A percentile compares a stretch with the other conserved stretches of the same genome.
phyloP scores from a whole-genome alignment of 2,888 invertebrate species.

The Ornithoptera alexandrae region DNA sequence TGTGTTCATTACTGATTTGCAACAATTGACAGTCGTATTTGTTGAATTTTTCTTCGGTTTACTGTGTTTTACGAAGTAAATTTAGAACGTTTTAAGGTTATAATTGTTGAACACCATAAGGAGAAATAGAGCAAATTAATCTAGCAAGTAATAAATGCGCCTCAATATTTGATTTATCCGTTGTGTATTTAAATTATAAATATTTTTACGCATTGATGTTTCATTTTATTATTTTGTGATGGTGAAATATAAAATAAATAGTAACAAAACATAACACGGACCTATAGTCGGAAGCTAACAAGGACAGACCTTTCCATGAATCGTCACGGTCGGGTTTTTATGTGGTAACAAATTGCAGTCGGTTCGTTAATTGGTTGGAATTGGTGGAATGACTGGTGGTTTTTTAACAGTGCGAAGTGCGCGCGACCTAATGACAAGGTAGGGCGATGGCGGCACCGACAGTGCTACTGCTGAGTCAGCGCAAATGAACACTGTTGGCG shows the following conservation, averaged over 20 bases:
- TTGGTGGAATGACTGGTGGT: conserved; percentile 66
- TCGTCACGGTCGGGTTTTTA: conserved; percentile 63
- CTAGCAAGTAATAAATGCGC: no score
- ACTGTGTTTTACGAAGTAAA: no score
- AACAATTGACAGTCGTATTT: no score
- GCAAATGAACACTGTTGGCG: conserved; percentile 64
- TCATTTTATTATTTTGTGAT: background rate
- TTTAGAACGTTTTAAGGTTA: no score
- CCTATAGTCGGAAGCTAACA: conserved; percentile 50
- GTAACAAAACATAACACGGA: background rate
- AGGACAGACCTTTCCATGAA: conserved; percentile 60
- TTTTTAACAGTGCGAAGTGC: conserved; percentile 68
- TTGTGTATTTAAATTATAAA: no score
- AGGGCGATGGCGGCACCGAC: conserved; percentile 59
- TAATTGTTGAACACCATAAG: no score
- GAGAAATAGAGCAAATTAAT: no score
- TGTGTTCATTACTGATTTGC: no score
- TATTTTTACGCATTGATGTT: background rate
- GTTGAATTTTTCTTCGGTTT: no score
- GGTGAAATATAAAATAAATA: background rate
- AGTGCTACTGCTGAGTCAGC: conserved; percentile 72
- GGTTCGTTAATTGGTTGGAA: conserved; percentile 69
- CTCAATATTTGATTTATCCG: no score
- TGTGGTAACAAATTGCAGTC: conserved; percentile 60
- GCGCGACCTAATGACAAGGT: conserved; percentile 68